Base-by-base conservation (phyloP, 1,140 invertebrate genomes). In the Procambarus clarkii region DNA sequence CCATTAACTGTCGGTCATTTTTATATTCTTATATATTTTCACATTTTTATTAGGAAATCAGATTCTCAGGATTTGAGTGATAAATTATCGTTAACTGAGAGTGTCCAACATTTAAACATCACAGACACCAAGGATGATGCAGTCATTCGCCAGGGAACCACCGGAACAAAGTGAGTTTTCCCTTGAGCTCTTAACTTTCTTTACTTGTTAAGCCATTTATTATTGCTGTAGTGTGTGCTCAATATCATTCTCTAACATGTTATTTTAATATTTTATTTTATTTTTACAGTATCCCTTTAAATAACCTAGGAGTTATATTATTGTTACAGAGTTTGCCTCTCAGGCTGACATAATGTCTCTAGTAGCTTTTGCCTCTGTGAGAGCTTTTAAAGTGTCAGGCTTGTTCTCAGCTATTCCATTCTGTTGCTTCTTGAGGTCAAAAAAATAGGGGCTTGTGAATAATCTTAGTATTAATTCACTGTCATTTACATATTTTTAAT, bases 41-140 rank as follows among this genome's bases (percentile, higher is more conserved):
- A 18, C 60, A 13, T 64, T 64, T 54, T 64, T 64, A 21, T 64
- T 50, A 82, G 80, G 18, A 60, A 58, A 58, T n/a, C 13, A 9
- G 80, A n/a, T 58, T 82, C n/a, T n/a, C 48, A 82, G 34, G 80
- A 82, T 2, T 45, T 7, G 11, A 60, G 80, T 34, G 50, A 82
- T n/a, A 24, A 50, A 13, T 82, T 50, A 50, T 82, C 80, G 24
- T 15, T 82, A 11, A 82, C 80, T n/a, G 80, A 82, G 50, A 82
- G 50, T 18, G 50, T 82, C n/a, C 80, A 82, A 13, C 50, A 82
- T 9, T 58, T 82, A n/a, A 58, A 8, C 21, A 50, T 60, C 24
- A 2, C 9, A 54, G 80, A 82, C 24, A 11, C 13, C n/a, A 7
- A 54, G 78, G 80, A 82, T 15, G 50, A 82, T 2, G 13, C 11